Evolutionary conservation across 2,113 vertebrate species (phyloP), one percentile per base, ranked within the genome.

Genomic region (Entomyzon cyanotis): DNA sequence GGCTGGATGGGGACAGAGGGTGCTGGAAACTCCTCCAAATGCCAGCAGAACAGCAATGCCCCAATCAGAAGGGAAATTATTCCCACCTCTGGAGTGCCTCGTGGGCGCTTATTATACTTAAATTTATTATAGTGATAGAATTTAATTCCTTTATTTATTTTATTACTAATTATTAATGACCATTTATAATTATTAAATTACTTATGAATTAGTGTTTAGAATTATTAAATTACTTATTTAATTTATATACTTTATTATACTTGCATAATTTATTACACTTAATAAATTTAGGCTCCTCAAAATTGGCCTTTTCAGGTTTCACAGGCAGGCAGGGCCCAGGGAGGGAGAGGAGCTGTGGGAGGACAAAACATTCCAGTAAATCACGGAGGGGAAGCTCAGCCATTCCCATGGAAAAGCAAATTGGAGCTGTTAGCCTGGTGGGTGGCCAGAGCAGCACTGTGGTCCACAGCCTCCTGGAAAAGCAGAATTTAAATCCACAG

Each of bases 391-490:
- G 87, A 73, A 89, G 42, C 55, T 3, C 28, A 76, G 79, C 83
- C 90, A 85, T 89, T 83, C 46, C 67, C 93, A 44, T 0, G 7
- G 39, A 12, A 35, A 86, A 94, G 46, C 80, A 74, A 82, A 50
- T 0, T 1, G 79, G 55, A 77, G 50, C 78, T 49, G 67, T 1
- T 3, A 5, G 58, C 84, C 64, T 46, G 91, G 28, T 89, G 93
- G 90, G 93, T 47, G 84, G 93, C 10, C 10, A 64, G 73, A 64
- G 94, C 82, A 77, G 89, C 75, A 1, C 19, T 13, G 79, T 74
- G 92, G 74, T 70, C 84, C 75, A 35, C 75, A 37, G 50, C 50
- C 91, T 95, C 64, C 90, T 90, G 92, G 60, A 94, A 93, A 89
- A 73, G 2, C 74, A 30, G 80, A 69, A 81, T 39, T 39, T 39